Evolutionary conservation across 2,888 invertebrate species (phyloP).

Genomic region (Pterostichus niger): DNA sequence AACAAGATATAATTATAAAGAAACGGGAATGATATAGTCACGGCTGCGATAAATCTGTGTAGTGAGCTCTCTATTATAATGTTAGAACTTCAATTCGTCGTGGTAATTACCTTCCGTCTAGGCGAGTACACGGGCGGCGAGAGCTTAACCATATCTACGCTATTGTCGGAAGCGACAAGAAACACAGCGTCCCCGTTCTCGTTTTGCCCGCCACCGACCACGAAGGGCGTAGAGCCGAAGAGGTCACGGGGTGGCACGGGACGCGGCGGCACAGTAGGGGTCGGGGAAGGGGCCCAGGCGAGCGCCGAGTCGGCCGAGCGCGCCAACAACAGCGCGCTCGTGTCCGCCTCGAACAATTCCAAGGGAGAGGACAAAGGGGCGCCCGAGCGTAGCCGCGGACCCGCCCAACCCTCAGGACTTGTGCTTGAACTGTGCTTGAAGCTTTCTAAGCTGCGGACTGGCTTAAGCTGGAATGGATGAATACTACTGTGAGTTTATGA

Average conservation of each 20-base stretch:
- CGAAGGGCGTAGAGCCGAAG: constrained; percentile 75
- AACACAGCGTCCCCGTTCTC: constrained; percentile 77
- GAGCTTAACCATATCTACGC: constrained; percentile 77
- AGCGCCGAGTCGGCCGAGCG: constrained; percentile 73
- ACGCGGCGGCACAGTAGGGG: constrained; percentile 76
- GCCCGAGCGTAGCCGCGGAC: constrained; percentile 67
- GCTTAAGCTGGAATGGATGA: constrained; percentile 79
- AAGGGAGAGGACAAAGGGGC: constrained; percentile 68
- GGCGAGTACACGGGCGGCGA: constrained; percentile 76
- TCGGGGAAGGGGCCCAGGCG: neutral
- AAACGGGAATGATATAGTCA: too few species aligned
- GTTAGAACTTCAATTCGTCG: neutral
- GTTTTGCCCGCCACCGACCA: constrained; percentile 76
- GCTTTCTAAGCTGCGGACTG: constrained; percentile 82
- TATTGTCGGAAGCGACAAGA: constrained; percentile 76
- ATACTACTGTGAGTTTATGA: constrained; percentile 42
- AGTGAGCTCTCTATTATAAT: neutral
- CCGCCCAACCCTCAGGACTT: constrained; percentile 75
- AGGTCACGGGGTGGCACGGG: constrained; percentile 76
- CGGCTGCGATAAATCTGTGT: too few species aligned
- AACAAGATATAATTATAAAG: too few species aligned
- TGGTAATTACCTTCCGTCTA: constrained; percentile 74
- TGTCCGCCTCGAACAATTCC: constrained; percentile 72
- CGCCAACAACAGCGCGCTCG: constrained; percentile 71
- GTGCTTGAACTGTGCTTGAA: constrained; percentile 75